These are phyloP conservation scores for Parazoanthus swiftii DNA, from an alignment of 92 coral and sea anemone species.

Conservation along the genomic window DNA sequence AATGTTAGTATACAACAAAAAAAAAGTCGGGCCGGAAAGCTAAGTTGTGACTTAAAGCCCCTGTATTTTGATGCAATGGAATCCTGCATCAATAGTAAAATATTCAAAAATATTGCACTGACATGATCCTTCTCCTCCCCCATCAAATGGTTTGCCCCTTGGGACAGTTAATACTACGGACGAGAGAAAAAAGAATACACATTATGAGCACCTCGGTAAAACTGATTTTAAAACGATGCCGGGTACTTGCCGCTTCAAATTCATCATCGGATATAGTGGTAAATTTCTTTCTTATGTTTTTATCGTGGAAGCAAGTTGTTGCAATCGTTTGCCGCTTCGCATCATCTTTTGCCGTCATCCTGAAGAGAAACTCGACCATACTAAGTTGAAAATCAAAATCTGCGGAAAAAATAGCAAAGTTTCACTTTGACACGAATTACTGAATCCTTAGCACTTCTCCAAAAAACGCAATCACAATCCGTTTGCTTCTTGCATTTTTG, in stretches of 20 bases:
- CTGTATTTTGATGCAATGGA: no score
- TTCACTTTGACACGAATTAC: background rate
- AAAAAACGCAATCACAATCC: background rate
- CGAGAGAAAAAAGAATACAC: background rate
- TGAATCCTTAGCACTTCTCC: background rate
- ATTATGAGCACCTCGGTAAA: background rate
- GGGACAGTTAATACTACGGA: background rate
- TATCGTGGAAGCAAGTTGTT: slow-evolving; percentile 29
- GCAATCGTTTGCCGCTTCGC: slow-evolving; percentile 9
- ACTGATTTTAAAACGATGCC: background rate
- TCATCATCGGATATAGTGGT: background rate
- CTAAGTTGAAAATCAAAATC: slow-evolving; percentile 43
- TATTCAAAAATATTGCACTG: no score
- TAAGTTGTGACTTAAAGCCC: background rate
- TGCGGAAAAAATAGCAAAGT: background rate
- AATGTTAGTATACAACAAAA: background rate
- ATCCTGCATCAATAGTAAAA: no score
- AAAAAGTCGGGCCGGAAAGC: background rate
- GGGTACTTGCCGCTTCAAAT: slow-evolving; percentile 31
- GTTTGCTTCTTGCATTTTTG: no score
- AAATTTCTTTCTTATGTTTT: slow-evolving; percentile 11
- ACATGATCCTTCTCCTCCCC: no score
- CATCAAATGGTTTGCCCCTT: background rate
- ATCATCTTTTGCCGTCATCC: slow-evolving; percentile 11
- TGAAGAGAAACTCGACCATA: slow-evolving; percentile 35